phyloP scores from a whole-genome alignment of 1,140 invertebrate species.

The Popillia japonica region DNA sequence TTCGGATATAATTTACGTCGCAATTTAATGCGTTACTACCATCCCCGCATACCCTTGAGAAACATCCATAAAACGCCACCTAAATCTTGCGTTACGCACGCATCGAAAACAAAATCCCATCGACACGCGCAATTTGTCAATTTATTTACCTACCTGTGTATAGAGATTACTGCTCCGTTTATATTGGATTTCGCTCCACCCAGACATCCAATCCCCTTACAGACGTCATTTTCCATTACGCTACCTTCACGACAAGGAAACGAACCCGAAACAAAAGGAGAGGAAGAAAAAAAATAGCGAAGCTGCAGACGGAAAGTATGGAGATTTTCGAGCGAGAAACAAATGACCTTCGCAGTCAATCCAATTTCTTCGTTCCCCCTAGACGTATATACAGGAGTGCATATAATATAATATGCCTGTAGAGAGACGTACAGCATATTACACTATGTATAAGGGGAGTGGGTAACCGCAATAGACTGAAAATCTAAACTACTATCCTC shows the following conservation, averaged over 20 bases:
- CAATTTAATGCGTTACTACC: not conserved
- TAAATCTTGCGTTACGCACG: not conserved
- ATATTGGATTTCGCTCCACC: constrained; percentile 2
- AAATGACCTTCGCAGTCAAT: constrained; percentile 17
- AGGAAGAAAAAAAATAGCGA: too few species aligned
- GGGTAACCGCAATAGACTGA: not conserved
- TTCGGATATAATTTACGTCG: not conserved
- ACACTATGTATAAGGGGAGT: not conserved
- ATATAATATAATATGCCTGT: not conserved
- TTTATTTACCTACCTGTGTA: not conserved
- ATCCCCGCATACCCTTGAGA: not conserved
- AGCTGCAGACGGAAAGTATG: not conserved
- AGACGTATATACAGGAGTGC: not conserved
- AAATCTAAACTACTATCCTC: not conserved
- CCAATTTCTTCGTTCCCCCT: not conserved
- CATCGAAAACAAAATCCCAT: constrained; percentile 20
- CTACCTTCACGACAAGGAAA: not conserved
- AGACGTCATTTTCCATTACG: constrained; percentile 10
- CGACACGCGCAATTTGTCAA: constrained; percentile 31
- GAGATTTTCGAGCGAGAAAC: not conserved
- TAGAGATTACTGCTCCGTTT: constrained; percentile 8
- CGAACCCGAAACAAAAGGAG: not conserved
- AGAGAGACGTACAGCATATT: not conserved
- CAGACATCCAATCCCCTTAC: not conserved
- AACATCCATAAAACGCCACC: not conserved